A percentile compares a stretch with the other conserved stretches of the same genome.
Conservation (phyloP, 2,888 invertebrate genomes). For the Lepidochrysops patricia region DNA sequence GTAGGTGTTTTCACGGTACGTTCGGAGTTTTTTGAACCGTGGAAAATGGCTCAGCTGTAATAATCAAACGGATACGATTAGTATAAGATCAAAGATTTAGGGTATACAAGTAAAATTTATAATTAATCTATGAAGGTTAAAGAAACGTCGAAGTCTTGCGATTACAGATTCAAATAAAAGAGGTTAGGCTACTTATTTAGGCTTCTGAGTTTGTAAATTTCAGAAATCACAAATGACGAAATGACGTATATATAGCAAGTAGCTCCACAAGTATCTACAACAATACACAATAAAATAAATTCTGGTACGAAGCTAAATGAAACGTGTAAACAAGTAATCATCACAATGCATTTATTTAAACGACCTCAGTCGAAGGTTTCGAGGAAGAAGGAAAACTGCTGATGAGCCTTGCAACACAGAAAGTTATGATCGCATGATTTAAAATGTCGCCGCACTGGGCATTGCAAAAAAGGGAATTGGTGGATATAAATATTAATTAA, state of each 20-base stretch:
- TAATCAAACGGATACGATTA: neutral
- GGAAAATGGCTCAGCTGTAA: neutral
- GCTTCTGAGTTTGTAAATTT: no score
- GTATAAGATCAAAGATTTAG: no score
- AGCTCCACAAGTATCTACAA: no score
- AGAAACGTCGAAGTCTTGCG: no score
- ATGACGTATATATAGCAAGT: no score
- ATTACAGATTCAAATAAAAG: no score
- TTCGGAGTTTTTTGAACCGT: neutral
- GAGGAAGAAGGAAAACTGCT: conserved; percentile 60
- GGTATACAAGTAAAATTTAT: no score
- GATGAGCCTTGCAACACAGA: conserved; percentile 30
- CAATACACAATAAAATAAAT: neutral
- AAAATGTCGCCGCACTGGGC: conserved; percentile 21
- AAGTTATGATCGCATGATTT: conserved; percentile 10
- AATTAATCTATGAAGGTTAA: no score
- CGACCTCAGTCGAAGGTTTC: conserved; percentile 47
- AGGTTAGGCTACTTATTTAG: no score
- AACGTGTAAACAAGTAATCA: neutral
- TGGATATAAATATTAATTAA: neutral
- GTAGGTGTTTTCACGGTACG: neutral
- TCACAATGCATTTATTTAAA: conserved; percentile 24
- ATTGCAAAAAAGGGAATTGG: neutral
- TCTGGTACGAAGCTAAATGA: neutral
- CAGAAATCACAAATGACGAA: no score